These are phyloP conservation scores for Diachasmimorpha longicaudata DNA, from an alignment of 1,140 invertebrate species.

Conservation along the genomic window DNA sequence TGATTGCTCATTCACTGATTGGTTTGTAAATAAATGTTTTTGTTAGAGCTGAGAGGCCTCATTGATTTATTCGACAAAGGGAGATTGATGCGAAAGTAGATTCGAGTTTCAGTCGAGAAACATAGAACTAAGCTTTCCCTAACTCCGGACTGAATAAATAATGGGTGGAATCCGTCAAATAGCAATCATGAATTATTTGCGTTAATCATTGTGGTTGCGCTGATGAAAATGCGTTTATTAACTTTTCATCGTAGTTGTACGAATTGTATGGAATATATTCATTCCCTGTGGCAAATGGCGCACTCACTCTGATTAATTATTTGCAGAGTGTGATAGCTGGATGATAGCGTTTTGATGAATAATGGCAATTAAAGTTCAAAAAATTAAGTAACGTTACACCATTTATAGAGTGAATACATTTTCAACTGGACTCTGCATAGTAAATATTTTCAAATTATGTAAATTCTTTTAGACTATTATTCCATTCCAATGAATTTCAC, in stretches of 20 bases:
- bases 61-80: neutral
- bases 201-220: neutral
- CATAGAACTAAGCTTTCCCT: neutral
- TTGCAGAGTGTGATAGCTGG: neutral
- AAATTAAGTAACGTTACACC: too few relatives aligned
- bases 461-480: too few relatives aligned
- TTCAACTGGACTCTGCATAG: too few relatives aligned
- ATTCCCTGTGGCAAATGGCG: neutral
- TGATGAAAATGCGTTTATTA: neutral
- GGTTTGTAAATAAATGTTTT: conserved; percentile 1
- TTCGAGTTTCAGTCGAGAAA: neutral
- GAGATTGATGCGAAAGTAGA: neutral
- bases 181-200: neutral
- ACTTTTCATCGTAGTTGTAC: neutral
- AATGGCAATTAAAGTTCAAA: too few relatives aligned
- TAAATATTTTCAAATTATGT: too few relatives aligned
- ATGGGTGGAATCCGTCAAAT: neutral
- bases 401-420: too few relatives aligned
- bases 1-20: neutral
- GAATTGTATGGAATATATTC: neutral
- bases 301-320: neutral
- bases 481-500: too few relatives aligned
- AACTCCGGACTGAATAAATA: neutral
- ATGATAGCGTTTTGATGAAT: neutral
- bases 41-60: neutral